Evolutionary conservation across 2,888 invertebrate species (phyloP), one percentile per base, ranked within the genome.

Genomic region (Pristionchus japonicus): DNA sequence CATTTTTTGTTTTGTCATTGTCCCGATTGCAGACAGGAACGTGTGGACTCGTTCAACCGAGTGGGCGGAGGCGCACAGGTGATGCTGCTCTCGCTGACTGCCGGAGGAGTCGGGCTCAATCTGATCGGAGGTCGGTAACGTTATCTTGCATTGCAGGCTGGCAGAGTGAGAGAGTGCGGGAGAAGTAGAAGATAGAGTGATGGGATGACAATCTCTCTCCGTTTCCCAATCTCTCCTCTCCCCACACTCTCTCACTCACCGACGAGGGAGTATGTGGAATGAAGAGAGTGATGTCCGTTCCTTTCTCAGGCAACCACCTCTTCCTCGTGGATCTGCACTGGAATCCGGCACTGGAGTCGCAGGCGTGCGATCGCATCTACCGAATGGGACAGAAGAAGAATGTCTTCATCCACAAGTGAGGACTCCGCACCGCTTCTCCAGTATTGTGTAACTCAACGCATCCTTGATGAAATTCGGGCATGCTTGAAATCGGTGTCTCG

Each of bases 81-180:
- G 37, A 95, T 98, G 95, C 95, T 99, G 70, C 95, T 99, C 0
- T 98, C 98, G 0, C 95, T 98, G 47, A 97, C 97, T 89, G 98
- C 98, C 70, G 98, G 98, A 82, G 98, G 98, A 43, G 98, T 98
- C 27, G 98, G 98, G 0, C 95, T 99, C 23, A 98, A 99, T 96
- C 96, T 98, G 87, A 96, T 97, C 88, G 98, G 98, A 3, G 98
- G 97, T 0, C 0, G 40, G 37, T 34, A 3, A n/a, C n/a, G n/a
- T n/a, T n/a, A n/a, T n/a, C n/a, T n/a, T n/a, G n/a, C n/a, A n/a
- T n/a, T n/a, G n/a, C n/a, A n/a, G n/a, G n/a, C n/a, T n/a, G n/a
- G n/a, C n/a, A n/a, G n/a, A n/a, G n/a, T n/a, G n/a, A n/a, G n/a
- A n/a, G n/a, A n/a, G n/a, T n/a, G n/a, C n/a, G n/a, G n/a, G n/a